Conservation (phyloP, 2,888 invertebrate genomes). For the Acleris sparsana region DNA sequence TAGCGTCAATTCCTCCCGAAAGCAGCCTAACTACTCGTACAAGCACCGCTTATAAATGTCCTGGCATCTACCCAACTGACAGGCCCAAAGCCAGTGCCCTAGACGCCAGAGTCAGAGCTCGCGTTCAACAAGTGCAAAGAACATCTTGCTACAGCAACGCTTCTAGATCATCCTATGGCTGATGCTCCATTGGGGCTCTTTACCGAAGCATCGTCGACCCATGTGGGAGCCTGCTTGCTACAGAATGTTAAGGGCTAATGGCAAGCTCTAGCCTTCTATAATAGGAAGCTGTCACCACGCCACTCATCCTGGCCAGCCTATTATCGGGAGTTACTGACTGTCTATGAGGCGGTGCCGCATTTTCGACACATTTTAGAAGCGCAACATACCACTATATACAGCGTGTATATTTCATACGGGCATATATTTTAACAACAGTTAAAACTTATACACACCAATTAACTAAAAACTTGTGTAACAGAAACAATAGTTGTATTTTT, state of each 20-base stretch:
- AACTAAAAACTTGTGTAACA: no score
- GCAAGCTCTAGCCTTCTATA: constrained; percentile 8
- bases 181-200: constrained; percentile 5
- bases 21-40: constrained; percentile 29
- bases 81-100: constrained; percentile 10
- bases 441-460: no score
- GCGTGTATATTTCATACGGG: no score
- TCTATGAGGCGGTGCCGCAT: no score
- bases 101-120: constrained; percentile 9
- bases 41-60: constrained; percentile 25
- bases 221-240: neutral
- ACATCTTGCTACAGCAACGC: neutral
- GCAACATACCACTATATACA: no score
- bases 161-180: neutral
- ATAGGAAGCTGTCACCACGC: no score
- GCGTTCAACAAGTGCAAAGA: constrained; percentile 24
- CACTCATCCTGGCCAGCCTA: no score
- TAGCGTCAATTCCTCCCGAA: constrained; percentile 36
- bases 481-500: no score
- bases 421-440: no score
- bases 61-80: constrained; percentile 13
- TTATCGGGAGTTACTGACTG: no score
- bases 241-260: neutral
- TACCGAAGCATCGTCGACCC: neutral
- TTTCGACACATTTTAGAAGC: no score